Base-by-base conservation (phyloP, 2,888 invertebrate genomes). In the Tineola bisselliella region DNA sequence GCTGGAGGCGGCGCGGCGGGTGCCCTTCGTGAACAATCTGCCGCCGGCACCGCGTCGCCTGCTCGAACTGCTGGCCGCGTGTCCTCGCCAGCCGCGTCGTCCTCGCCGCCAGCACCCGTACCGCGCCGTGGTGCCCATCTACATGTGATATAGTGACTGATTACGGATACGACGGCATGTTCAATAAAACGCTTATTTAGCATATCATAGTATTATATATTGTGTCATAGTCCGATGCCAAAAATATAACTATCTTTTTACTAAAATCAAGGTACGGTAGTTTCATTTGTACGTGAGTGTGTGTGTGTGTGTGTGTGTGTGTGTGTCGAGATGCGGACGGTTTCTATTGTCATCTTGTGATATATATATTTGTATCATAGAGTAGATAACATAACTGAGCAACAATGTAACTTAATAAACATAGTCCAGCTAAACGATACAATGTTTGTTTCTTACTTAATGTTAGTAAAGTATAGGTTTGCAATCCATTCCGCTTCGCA, bases 11-110 rank as follows among this genome's bases (percentile, higher is more conserved):
- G 92, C 94, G 77, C 89, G 93, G 68, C 90, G 94, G 64, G 93
- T 93, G 75, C 93, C 93, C 58, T 94, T 94, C 79, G 92, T 94
- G 67, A 94, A 94, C 86, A 94, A 94, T 82, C 89, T 94, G 79
- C 93, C 93, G 66, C 72, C 62, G 67, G 73, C 63, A 66, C 69
- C 18, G 67, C 68, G 43, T 65, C 18, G 74, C 72, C 60, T 72
- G 74, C 52, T 73, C 64, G 0, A 67, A 6, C 74, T 66, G 4
- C 73, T 70, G 66, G 0, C 63, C 63, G 12, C 61, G 59, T 19
- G 70, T 68, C 2, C 68, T 66, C 11, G 66, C 59, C 0, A 3
- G 62, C 62, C 15, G 2, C 38, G 74, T 66, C 6, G 71, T 65
- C 1, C 75, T 67, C 38, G 73, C 73, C 0, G 73, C 71, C 13